Percentiles rank a stretch among this genome's conserved stretches.
These are phyloP conservation scores for Drosophila tripunctata DNA, from an alignment of 2,888 invertebrate species.

Conservation along the genomic window DNA sequence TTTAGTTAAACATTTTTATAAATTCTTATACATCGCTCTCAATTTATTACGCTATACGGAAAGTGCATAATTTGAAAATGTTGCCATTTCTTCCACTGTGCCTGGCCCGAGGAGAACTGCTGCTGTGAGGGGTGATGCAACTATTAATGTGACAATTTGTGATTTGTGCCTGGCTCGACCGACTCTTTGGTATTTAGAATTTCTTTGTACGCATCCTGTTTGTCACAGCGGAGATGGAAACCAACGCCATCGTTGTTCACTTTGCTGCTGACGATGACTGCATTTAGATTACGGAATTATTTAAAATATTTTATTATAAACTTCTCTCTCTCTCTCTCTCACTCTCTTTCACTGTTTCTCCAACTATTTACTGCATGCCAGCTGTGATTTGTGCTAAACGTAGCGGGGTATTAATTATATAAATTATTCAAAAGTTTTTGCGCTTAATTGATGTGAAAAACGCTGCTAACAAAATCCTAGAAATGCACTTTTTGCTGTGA, in stretches of 20 bases:
- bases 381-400: constrained; percentile 23
- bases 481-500: constrained; percentile 17
- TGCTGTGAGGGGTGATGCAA: constrained; percentile 30
- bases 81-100: not conserved
- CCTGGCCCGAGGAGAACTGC: constrained; percentile 10
- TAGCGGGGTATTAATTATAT: constrained; percentile 75
- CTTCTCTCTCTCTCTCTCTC: constrained; percentile 28
- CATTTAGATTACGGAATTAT: constrained; percentile 84
- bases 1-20: too few relatives aligned
- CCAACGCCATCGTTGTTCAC: constrained; percentile 15
- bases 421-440: constrained; percentile 71
- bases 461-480: constrained; percentile 36
- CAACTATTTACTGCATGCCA: constrained; percentile 26
- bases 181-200: constrained; percentile 76
- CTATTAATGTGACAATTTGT: constrained; percentile 81
- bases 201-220: constrained; percentile 71
- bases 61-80: not conserved
- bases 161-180: constrained; percentile 68
- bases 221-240: constrained; percentile 48
- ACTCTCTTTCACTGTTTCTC: not conserved
- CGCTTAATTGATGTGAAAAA: constrained; percentile 51
- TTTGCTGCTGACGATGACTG: constrained; percentile 68
- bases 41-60: too few relatives aligned
- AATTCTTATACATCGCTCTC: too few relatives aligned
- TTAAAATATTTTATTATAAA: constrained; percentile 83